These are phyloP conservation scores for Lepidocyrtoides sp. DNA, from an alignment of 2,888 invertebrate genomes.

Conservation along the genomic window DNA sequence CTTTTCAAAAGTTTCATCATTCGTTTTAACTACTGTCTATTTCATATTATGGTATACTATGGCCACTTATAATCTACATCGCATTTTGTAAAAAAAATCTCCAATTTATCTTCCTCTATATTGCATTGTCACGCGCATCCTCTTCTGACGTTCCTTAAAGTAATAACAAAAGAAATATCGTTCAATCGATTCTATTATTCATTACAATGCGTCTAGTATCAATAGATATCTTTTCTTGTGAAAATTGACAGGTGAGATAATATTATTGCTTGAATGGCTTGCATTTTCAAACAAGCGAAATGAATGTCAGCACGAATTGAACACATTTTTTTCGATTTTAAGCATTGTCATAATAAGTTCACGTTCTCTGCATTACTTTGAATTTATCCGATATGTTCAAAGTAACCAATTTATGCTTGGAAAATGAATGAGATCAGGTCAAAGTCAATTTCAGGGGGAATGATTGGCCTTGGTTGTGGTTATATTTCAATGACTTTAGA, in stretches of 20 bases:
- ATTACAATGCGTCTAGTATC: neutral
- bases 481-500: conserved; percentile 30
- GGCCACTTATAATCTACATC: too few relatives aligned
- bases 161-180: neutral
- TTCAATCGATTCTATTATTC: too few relatives aligned
- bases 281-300: too few relatives aligned
- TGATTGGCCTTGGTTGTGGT: conserved; percentile 50
- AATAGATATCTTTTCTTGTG: neutral
- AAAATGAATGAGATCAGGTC: conserved; percentile 66
- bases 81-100: too few relatives aligned
- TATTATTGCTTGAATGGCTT: neutral
- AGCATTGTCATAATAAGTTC: too few relatives aligned
- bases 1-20: too few relatives aligned
- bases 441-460: conserved; percentile 70
- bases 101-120: too few relatives aligned
- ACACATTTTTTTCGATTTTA: neutral
- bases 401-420: conserved; percentile 47
- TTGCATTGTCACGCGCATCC: neutral
- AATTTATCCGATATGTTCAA: neutral
- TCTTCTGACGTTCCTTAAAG: neutral
- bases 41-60: too few relatives aligned
- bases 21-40: too few relatives aligned
- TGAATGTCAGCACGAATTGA: neutral
- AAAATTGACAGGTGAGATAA: neutral
- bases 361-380: too few relatives aligned